A percentile compares a stretch with the other conserved stretches of the same genome.
These are phyloP conservation scores for Tiliacea citrago DNA, from an alignment of 2,888 invertebrate genomes.

Conservation along the genomic window DNA sequence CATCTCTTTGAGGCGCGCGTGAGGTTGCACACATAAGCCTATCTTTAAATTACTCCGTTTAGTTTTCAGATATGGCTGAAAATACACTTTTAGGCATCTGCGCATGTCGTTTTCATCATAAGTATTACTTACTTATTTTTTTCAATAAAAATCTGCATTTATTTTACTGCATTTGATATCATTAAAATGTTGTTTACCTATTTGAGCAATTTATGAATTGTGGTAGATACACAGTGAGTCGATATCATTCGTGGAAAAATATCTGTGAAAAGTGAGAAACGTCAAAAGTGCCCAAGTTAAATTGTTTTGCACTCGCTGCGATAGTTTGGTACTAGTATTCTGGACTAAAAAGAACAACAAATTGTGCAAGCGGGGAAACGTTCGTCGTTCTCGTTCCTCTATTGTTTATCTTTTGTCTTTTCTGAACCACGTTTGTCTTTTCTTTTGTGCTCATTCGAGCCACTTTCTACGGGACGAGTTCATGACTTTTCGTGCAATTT, in stretches of 20 bases:
- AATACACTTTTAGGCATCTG: neutral
- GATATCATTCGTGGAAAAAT: constrained; percentile 1
- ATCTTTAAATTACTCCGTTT: neutral
- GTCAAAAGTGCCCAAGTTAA: constrained; percentile 30
- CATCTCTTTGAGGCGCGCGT: no score
- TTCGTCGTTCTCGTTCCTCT: neutral
- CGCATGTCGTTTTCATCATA: neutral
- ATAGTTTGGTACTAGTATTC: neutral
- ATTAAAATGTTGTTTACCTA: neutral
- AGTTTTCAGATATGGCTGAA: neutral
- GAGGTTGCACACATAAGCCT: neutral
- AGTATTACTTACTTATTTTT: neutral
- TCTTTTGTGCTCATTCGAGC: constrained; percentile 8
- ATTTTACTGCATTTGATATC: neutral
- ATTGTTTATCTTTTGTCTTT: constrained; percentile 37
- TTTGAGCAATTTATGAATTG: neutral
- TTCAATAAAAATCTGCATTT: no score
- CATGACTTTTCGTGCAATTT: constrained; percentile 16
- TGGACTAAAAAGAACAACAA: constrained; percentile 37
- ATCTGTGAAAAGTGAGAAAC: constrained; percentile 1
- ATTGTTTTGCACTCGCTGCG: constrained; percentile 30
- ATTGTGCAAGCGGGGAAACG: constrained; percentile 9
- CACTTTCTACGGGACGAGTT: constrained; percentile 29
- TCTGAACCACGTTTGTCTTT: constrained; percentile 10
- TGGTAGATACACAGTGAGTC: neutral